These are phyloP conservation scores for Gallinago solitaria DNA, from an alignment of 2,797 vertebrate species.

Conservation along the genomic window DNA sequence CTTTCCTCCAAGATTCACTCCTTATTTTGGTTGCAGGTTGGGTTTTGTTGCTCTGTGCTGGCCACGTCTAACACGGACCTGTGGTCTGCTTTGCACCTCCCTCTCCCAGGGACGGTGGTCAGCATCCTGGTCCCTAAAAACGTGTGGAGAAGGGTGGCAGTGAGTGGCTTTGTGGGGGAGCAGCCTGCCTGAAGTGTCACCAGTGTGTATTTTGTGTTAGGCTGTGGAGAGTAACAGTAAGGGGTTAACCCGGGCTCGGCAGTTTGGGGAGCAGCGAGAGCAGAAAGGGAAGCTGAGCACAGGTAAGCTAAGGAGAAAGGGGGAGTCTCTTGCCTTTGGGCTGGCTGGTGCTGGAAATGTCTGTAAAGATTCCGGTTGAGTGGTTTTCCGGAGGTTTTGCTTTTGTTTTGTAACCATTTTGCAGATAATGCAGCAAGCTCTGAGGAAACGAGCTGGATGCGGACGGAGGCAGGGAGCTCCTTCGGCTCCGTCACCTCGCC, in stretches of 20 bases:
- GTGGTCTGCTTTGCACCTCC: neutral
- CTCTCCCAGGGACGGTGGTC: fast-evolving
- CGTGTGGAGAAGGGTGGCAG: neutral
- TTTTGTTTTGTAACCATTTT: neutral
- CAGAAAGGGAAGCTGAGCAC: neutral
- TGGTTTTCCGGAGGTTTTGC: neutral
- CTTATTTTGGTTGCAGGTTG: too few species aligned
- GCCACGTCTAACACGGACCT: neutral
- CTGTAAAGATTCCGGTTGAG: neutral
- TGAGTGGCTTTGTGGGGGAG: fast-evolving
- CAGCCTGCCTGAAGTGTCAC: too few species aligned
- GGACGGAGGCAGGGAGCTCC: neutral
- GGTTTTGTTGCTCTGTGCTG: neutral
- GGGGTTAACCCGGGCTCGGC: neutral
- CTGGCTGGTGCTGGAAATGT: neutral
- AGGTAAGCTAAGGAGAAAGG: neutral
- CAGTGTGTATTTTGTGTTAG: fast-evolving
- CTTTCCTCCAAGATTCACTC: neutral
- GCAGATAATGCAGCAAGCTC: neutral
- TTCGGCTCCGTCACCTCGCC: neutral
- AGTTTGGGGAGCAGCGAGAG: neutral
- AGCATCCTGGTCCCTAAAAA: neutral
- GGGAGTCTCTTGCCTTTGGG: neutral
- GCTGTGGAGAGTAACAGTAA: neutral
- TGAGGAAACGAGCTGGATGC: neutral